Base-by-base conservation (phyloP, 30 jellyfish, hydroid and myxozoan genomes). In the Cassiopea xamachana region DNA sequence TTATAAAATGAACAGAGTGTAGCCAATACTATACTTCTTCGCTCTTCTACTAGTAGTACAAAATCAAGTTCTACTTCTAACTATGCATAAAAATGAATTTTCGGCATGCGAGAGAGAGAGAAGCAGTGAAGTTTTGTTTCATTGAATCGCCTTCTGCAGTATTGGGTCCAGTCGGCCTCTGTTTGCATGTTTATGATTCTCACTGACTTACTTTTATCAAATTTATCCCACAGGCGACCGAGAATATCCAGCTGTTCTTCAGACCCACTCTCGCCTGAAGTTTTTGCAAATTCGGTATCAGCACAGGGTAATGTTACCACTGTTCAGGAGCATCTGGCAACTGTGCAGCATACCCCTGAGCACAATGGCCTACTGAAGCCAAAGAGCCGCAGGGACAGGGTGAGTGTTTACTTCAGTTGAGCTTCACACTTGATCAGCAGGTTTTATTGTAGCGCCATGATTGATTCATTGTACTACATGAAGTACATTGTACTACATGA, bases 221-320 rank as follows among this genome's bases (percentile, higher is more conserved):
- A 51, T 51, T 51, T 51, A 2, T 9, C 64, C 64, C 4, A 51
- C 64, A 96, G 97, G 68, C 96, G 99, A 2, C 91, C 99, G 47
- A 82, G 99, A 64, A 81, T 86, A 48, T 92, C 99, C 75, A 96
- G 99, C 82, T 92, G 99, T 60, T 96, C 99, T 43, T 96, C 99
- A 2, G 99, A 96, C 83, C 99, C 99, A 0, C 93, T 96, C 16
- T 96, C 99, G 1, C 99, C 99, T 9, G 97, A 69, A 2, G 91
- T 87, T 17, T 86, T 77, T 51, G 88, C 74, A 59, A 46, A 81
- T 73, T 72, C 87, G 8, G 62, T 64, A 16, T 47, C 89, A 43
- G 46, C 99, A 18, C 83, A 98, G 1, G 86, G 94, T 0, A 71
- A 71, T 43, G 61, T 90, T 2, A 77, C 98, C 47, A 86, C 97